A percentile compares a stretch with the other conserved stretches of the same genome.
Evolutionary conservation across 1,140 invertebrate species (phyloP).

Genomic region (Tetraneura akinire): DNA sequence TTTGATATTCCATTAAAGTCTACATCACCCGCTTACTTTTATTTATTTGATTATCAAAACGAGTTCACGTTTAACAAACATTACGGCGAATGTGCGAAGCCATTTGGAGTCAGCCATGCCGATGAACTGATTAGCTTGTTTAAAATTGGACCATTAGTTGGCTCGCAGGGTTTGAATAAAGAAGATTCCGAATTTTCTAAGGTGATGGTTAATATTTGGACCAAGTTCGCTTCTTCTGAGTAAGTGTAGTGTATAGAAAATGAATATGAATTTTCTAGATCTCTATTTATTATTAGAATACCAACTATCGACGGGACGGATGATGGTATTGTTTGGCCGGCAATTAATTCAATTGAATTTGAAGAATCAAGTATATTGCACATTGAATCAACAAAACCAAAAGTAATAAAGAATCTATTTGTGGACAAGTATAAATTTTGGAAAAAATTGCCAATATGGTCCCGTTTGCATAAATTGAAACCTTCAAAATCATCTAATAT

Average conservation of each 20-base stretch:
- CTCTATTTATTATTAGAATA: not conserved
- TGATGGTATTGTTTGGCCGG: not conserved
- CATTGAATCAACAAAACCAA: not conserved
- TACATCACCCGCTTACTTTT: not conserved
- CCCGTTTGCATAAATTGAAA: not conserved
- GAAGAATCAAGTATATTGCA: not conserved
- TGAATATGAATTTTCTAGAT: not conserved
- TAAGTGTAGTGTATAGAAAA: not conserved
- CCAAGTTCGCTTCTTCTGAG: conserved; percentile 16
- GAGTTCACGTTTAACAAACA: conserved; percentile 15
- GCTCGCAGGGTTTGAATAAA: not conserved
- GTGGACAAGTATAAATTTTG: not conserved
- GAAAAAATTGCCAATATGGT: not conserved
- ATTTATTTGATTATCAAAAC: conserved; percentile 38
- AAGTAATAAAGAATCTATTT: not conserved
- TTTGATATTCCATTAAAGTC: not conserved
- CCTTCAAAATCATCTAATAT: not conserved
- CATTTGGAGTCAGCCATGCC: not conserved
- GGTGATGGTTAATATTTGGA: conserved; percentile 36
- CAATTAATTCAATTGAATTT: not conserved
- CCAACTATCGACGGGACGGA: not conserved
- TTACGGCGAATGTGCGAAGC: not conserved
- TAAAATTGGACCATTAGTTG: not conserved
- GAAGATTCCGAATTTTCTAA: conserved; percentile 25
- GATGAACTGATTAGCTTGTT: conserved; percentile 44